phyloP scores from a whole-genome alignment of 2,113 vertebrate genomes.

The Panthera uncia region DNA sequence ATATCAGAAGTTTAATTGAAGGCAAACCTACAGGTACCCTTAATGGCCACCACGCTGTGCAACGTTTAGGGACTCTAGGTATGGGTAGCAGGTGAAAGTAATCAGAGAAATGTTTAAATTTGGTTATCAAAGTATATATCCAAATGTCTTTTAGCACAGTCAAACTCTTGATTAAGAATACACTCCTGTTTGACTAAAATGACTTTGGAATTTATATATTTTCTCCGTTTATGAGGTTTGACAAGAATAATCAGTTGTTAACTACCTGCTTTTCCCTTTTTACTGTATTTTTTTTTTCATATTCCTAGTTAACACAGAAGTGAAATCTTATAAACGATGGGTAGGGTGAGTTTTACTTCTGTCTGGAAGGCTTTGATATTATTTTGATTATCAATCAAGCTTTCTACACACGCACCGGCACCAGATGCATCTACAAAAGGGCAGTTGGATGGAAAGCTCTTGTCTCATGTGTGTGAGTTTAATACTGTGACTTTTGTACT shows the following conservation, averaged over 20 bases:
- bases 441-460: neutral
- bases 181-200: slow-evolving; percentile 8
- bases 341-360: neutral
- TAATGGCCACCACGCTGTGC: neutral
- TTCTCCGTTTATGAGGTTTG: slow-evolving; percentile 22
- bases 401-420: neutral
- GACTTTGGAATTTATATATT: slow-evolving; percentile 13
- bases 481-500: neutral
- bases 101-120: slow-evolving; percentile 1
- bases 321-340: neutral
- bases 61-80: neutral
- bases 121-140: neutral
- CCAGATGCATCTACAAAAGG: neutral
- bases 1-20: neutral
- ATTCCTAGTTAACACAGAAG: slow-evolving; percentile 7
- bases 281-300: neutral
- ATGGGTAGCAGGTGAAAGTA: neutral
- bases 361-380: neutral
- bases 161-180: slow-evolving; percentile 49
- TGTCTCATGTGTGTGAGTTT: neutral
- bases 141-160: neutral
- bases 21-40: neutral
- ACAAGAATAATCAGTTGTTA: neutral
- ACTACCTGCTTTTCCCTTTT: neutral
- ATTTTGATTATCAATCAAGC: neutral